Evolutionary conservation across 2,797 vertebrate species (phyloP).

Genomic region (Spinus pinus): DNA sequence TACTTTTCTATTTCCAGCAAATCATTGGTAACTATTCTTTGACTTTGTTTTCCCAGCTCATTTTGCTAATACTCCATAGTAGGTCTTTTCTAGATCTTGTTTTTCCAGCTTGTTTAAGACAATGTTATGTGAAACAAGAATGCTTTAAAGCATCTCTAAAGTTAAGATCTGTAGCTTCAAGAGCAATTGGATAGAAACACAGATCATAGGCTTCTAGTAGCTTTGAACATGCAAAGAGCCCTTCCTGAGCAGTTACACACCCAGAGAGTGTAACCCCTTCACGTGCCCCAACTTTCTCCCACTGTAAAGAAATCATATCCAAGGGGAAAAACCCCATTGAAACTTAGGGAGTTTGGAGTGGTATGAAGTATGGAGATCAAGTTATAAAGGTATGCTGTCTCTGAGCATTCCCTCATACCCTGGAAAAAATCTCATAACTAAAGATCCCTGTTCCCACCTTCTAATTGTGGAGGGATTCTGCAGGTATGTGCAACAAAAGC

Average conservation of each 20-base stretch:
- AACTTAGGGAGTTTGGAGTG: not conserved
- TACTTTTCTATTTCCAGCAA: not conserved
- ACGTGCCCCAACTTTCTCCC: not conserved
- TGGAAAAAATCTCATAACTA: not conserved
- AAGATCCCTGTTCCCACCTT: not conserved
- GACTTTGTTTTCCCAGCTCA: not conserved
- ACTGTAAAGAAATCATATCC: not conserved
- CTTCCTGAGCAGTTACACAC: not conserved
- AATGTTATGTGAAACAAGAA: not conserved
- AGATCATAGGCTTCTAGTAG: not conserved
- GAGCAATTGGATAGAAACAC: not conserved
- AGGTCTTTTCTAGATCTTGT: not conserved
- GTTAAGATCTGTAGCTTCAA: not conserved
- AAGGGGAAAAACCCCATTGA: not conserved
- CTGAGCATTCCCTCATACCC: not conserved
- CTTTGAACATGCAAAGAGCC: not conserved
- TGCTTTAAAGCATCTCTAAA: not conserved
- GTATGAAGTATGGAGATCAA: not conserved
- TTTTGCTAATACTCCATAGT: not conserved
- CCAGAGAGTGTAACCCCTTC: rapidly evolving
- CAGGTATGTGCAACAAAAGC: not conserved
- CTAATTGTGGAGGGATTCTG: not conserved
- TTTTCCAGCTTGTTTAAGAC: not conserved
- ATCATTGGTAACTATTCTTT: not conserved
- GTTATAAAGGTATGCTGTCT: not conserved